A percentile compares a stretch with the other conserved stretches of the same genome.
phyloP scores from a whole-genome alignment of 2,888 invertebrate species.

The Caenorhabditis panamensis region DNA sequence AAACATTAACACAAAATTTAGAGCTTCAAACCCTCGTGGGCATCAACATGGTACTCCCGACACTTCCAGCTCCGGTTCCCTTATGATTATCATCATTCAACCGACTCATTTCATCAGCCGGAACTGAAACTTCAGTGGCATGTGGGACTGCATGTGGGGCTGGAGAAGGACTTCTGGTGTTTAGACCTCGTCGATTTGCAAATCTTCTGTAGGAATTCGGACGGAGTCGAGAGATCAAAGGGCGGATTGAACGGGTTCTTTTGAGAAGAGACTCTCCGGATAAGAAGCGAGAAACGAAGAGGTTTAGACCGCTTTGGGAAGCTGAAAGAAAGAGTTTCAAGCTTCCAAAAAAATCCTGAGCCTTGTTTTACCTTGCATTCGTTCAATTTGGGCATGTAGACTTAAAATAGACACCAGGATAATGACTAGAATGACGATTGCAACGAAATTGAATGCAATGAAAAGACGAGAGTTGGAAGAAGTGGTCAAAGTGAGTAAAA shows the following conservation, averaged over 20 bases:
- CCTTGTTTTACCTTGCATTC: slow-evolving; percentile 72
- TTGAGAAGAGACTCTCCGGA: slow-evolving; percentile 67
- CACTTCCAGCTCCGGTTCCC: not conserved
- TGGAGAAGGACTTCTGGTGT: slow-evolving; percentile 48
- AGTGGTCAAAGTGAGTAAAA: slow-evolving; percentile 66
- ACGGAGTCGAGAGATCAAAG: slow-evolving; percentile 67
- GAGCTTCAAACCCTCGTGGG: slow-evolving; percentile 39
- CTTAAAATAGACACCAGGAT: slow-evolving; percentile 73
- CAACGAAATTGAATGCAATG: slow-evolving; percentile 72
- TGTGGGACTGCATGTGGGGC: slow-evolving; percentile 41
- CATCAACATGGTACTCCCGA: slow-evolving; percentile 23
- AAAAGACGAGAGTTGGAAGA: slow-evolving; percentile 67
- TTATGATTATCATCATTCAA: slow-evolving; percentile 27
- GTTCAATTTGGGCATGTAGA: slow-evolving; percentile 71
- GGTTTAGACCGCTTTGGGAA: slow-evolving; percentile 64
- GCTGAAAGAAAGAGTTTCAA: slow-evolving; percentile 51
- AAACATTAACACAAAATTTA: too few relatives aligned
- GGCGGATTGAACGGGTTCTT: slow-evolving; percentile 68
- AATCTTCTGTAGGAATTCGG: slow-evolving; percentile 68
- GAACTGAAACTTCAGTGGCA: slow-evolving; percentile 35
- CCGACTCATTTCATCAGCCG: slow-evolving; percentile 35
- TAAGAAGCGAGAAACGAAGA: slow-evolving; percentile 68
- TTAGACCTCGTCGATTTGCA: slow-evolving; percentile 57
- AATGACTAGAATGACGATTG: slow-evolving; percentile 71
- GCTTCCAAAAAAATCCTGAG: not conserved